Conservation (phyloP, 2,888 invertebrate species). For the Acanthosepion pharaonis region DNA sequence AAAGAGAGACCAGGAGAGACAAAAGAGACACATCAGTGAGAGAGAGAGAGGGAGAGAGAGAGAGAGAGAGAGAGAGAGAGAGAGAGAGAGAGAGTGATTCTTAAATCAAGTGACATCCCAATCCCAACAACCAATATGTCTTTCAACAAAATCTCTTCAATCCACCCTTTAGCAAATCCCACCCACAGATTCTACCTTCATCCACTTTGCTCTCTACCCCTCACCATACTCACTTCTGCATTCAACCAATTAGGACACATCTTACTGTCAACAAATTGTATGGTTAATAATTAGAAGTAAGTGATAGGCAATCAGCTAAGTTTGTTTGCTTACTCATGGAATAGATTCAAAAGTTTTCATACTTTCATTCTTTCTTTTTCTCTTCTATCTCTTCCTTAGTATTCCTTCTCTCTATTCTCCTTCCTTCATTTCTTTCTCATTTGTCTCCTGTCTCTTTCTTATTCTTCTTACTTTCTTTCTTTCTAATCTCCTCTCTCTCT, state of each 20-base stretch:
- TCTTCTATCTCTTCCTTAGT: not conserved
- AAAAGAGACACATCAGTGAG: not conserved
- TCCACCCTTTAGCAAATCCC: not conserved
- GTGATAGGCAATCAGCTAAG: not conserved
- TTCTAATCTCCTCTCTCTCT: too few species aligned
- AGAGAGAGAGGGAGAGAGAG: too few species aligned
- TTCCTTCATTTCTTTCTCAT: not conserved
- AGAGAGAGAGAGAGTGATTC: not conserved
- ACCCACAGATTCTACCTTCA: not conserved
- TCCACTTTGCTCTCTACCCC: not conserved
- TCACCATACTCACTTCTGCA: not conserved
- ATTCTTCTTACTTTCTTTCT: too few species aligned
- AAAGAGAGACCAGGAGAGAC: too few species aligned
- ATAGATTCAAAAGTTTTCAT: not conserved
- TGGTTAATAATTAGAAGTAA: conserved; percentile 8
- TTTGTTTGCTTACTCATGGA: not conserved
- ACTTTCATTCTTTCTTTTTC: not conserved
- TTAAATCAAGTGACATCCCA: not conserved
- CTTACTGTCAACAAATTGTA: not conserved
- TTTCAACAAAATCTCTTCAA: not conserved
- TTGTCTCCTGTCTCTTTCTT: too few species aligned
- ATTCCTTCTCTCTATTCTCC: not conserved
- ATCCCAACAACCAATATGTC: not conserved
- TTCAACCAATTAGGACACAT: not conserved
- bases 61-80: not conserved